Conservation (phyloP, 2,888 invertebrate species). For the Andrena bicolor region DNA sequence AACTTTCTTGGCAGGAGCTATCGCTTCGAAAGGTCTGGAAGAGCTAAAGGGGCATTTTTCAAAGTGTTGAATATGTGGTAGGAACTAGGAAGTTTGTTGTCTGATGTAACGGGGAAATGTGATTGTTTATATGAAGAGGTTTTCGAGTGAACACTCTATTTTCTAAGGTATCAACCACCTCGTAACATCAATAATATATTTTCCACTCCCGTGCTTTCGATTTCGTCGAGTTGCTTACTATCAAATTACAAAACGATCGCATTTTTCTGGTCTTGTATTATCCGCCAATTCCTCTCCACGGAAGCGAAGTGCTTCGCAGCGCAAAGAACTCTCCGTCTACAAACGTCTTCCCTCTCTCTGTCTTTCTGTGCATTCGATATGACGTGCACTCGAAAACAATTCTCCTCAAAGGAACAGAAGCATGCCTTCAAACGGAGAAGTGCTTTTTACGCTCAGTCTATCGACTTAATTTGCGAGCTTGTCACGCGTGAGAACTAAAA, state of each 20-base stretch:
- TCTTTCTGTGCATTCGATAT: conserved; percentile 31
- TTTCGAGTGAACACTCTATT: no score
- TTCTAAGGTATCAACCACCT: no score
- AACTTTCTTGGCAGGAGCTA: no score
- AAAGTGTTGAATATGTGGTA: no score
- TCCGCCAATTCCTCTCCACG: conserved; percentile 18
- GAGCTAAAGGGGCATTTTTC: no score
- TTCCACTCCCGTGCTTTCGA: not conserved
- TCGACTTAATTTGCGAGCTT: conserved; percentile 31
- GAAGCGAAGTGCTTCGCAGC: conserved; percentile 40
- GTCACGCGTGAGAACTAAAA: not conserved
- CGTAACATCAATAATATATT: not conserved
- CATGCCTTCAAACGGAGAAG: conserved; percentile 31
- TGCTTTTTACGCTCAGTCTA: conserved; percentile 36
- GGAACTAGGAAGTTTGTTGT: no score
- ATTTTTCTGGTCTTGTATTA: not conserved
- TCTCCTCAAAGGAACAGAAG: conserved; percentile 34
- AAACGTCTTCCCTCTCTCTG: conserved; percentile 8
- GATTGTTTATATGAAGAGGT: no score
- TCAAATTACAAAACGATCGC: conserved; percentile 26
- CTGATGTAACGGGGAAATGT: no score
- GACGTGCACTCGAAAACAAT: conserved; percentile 48
- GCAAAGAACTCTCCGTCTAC: conserved; percentile 34
- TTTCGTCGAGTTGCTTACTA: conserved; percentile 36
- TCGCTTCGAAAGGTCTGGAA: no score